Percentiles rank a stretch among this genome's conserved stretches.
These are phyloP conservation scores for Acyrthosiphon pisum DNA, from an alignment of 1,140 invertebrate species.

Conservation along the genomic window DNA sequence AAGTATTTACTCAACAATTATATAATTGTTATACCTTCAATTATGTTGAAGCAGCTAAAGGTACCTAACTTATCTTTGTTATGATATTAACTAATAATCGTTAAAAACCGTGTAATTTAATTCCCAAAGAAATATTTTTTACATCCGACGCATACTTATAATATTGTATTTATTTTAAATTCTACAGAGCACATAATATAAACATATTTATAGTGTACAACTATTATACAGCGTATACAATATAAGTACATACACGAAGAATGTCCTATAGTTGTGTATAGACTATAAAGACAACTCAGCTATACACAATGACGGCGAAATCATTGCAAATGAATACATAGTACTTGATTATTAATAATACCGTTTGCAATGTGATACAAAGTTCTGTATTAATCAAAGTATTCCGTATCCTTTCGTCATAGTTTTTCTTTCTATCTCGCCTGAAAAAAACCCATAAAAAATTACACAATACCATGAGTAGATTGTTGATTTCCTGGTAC, in stretches of 20 bases:
- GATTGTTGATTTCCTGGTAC: conserved; percentile 15
- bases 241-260: not conserved
- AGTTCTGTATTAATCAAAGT: not conserved
- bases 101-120: not conserved
- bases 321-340: not conserved
- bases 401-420: not conserved
- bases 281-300: not conserved
- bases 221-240: not conserved
- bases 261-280: not conserved
- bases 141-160: not conserved
- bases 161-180: not conserved
- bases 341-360: not conserved
- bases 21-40: not conserved
- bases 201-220: not conserved
- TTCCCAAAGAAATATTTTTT: not conserved
- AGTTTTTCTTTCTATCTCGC: not conserved
- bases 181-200: not conserved
- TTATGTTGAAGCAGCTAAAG: too few species aligned
- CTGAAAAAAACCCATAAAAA: not conserved
- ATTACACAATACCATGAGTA: not conserved
- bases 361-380: not conserved
- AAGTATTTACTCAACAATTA: not conserved
- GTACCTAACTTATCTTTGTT: too few species aligned
- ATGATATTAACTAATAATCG: not conserved
- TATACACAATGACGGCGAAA: not conserved